Evolutionary conservation across 2,113 vertebrate genomes (phyloP), one percentile per base, ranked within the genome.

Genomic region (Solea solea): DNA sequence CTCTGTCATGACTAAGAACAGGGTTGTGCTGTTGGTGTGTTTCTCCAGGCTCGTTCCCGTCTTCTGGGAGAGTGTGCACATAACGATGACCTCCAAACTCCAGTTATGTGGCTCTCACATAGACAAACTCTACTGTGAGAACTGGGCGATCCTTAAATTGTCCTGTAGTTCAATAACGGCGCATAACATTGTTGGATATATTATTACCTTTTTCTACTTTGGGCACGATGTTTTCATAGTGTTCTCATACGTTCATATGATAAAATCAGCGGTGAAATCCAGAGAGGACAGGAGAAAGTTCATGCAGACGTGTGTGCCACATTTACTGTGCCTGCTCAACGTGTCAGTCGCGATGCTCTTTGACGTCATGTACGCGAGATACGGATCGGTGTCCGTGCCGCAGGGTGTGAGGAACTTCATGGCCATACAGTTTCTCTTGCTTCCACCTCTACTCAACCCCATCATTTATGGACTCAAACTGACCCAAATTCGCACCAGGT

Each of bases 381-480:
- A 78, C 48, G 88, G 88, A 40, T 79, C 83, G n/a, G 10, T 11
- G 9, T 78, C 71, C 25, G 3, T 83, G n/a, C 11, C 62, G 12
- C 69, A 72, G 54, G 64, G 6, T 56, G 2, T 87, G 1, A 80
- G 13, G 13, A 89, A 88, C 42, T 87, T 87, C 44, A 86, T 89
- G 83, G 83, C 81, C 7, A 46, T 87, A 48, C 78, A 84, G 25
- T 82, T 87, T 21, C 64, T 86, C 9, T 13, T 76, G 1, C 48
- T 86, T 1, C 85, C 88, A 0, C 85, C 85, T 15, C 4, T 86
- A 25, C 53, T 87, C 4, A 89, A 87, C 40, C 85, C 88, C 1
- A 48, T 89, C 25, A 74, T 87, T 42, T 89, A 89, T 42, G 83
- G 88, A 8, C n/a, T 84, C 2, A 78, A 67, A 3, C 76, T 87